Evolutionary conservation across 2,113 vertebrate genomes (phyloP).

Genomic region (Probosciger aterrimus): DNA sequence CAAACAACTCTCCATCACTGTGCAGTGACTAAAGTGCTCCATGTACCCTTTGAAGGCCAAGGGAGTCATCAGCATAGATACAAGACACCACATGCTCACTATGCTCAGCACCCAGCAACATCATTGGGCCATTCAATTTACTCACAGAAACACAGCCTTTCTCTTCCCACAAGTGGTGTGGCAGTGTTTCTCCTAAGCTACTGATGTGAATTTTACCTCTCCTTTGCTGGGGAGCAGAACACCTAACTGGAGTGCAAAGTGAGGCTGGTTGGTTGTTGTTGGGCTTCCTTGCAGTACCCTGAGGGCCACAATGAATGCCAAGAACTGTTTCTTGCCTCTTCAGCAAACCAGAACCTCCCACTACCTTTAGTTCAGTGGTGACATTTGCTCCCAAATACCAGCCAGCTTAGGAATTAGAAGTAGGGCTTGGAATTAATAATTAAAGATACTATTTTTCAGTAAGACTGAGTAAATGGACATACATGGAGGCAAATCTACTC

Average conservation of each 20-base stretch:
- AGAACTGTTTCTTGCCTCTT: neutral
- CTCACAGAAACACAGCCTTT: neutral
- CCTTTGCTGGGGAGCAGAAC: neutral
- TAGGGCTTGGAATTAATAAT: neutral
- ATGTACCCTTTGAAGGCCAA: neutral
- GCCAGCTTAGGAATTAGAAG: neutral
- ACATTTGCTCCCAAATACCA: neutral
- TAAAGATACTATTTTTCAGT: neutral
- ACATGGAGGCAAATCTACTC: neutral
- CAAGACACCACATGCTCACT: neutral
- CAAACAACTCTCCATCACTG: neutral
- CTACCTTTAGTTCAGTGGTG: neutral
- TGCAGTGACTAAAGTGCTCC: neutral
- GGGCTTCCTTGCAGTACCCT: neutral
- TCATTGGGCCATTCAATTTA: neutral
- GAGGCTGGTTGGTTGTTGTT: rapidly evolving
- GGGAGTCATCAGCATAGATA: neutral
- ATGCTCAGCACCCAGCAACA: neutral
- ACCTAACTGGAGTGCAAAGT: neutral
- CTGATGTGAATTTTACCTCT: neutral
- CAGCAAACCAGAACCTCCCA: neutral
- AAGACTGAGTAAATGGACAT: neutral
- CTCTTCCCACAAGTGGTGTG: neutral
- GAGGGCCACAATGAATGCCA: neutral
- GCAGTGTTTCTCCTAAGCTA: neutral